Evolutionary conservation across 2,888 invertebrate species (phyloP).

Genomic region (Melinopterus prodromus): DNA sequence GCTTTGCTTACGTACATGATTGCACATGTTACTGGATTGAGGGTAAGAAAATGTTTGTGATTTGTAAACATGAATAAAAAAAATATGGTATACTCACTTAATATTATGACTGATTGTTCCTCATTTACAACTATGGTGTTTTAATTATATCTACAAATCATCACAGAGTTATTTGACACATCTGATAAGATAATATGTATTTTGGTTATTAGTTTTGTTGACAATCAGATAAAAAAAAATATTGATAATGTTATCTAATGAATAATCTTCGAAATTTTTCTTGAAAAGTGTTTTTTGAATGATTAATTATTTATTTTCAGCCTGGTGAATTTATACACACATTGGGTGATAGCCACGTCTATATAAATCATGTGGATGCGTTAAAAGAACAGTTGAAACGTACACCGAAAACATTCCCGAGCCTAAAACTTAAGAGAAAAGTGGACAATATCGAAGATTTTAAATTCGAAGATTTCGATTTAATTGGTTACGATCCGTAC

Average conservation of each 20-base stretch:
- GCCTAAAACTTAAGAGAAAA: constrained; percentile 75
- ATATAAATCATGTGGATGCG: constrained; percentile 86
- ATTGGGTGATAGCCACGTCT: constrained; percentile 94
- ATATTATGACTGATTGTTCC: too few relatives aligned
- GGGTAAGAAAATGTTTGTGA: constrained; percentile 63
- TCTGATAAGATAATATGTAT: too few relatives aligned
- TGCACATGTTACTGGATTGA: constrained; percentile 88
- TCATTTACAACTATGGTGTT: too few relatives aligned
- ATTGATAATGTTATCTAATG: background rate
- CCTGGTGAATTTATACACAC: constrained; percentile 94
- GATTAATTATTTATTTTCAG: constrained; percentile 59
- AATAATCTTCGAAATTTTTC: background rate
- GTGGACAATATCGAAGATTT: constrained; percentile 87
- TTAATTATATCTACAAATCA: too few relatives aligned
- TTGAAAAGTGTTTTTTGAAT: constrained; percentile 8
- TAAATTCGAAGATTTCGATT: constrained; percentile 82
- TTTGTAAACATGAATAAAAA: background rate
- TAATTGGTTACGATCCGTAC: constrained; percentile 88
- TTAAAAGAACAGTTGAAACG: constrained; percentile 82
- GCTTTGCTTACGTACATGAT: constrained; percentile 93
- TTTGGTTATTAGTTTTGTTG: too few relatives aligned
- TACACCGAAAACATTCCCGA: constrained; percentile 83
- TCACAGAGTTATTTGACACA: too few relatives aligned
- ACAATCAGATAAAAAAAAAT: too few relatives aligned
- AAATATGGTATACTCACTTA: too few relatives aligned